Evolutionary conservation across 2,797 vertebrate species (phyloP).

Genomic region (Karalla daura): DNA sequence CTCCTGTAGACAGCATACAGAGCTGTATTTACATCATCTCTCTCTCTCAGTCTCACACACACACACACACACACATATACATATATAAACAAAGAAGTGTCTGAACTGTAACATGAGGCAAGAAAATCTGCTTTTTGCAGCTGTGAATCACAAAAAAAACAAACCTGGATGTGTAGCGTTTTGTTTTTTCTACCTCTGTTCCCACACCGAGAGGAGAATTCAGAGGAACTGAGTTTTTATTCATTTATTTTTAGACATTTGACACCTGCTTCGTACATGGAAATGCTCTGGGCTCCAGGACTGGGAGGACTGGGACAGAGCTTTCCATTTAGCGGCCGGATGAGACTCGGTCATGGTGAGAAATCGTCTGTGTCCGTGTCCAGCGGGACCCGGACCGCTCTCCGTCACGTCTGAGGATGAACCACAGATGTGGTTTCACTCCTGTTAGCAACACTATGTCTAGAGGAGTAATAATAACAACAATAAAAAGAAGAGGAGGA

Average conservation of each 20-base stretch:
- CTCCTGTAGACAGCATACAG: conserved; percentile 76
- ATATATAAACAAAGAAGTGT: too few relatives aligned
- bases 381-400: conserved; percentile 25
- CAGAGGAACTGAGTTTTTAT: too few relatives aligned
- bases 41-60: conserved; percentile 28
- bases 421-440: conserved; percentile 22
- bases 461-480: conserved; percentile 1
- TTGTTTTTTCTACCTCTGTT: not conserved
- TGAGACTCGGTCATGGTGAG: conserved; percentile 4
- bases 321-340: not conserved
- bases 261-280: too few relatives aligned
- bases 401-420: conserved; percentile 51
- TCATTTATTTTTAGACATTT: too few relatives aligned
- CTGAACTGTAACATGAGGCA: not conserved
- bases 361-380: conserved; percentile 26
- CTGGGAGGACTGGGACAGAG: too few relatives aligned
- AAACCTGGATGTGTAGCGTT: too few relatives aligned
- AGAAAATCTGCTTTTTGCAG: not conserved
- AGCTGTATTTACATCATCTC: conserved; percentile 51
- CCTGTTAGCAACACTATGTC: conserved; percentile 9
- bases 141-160: not conserved
- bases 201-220: not conserved
- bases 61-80: conserved; percentile 14
- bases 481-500: too few relatives aligned
- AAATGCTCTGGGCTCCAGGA: too few relatives aligned